Conservation (phyloP, 2,797 vertebrate species). For the Falco cherrug region DNA sequence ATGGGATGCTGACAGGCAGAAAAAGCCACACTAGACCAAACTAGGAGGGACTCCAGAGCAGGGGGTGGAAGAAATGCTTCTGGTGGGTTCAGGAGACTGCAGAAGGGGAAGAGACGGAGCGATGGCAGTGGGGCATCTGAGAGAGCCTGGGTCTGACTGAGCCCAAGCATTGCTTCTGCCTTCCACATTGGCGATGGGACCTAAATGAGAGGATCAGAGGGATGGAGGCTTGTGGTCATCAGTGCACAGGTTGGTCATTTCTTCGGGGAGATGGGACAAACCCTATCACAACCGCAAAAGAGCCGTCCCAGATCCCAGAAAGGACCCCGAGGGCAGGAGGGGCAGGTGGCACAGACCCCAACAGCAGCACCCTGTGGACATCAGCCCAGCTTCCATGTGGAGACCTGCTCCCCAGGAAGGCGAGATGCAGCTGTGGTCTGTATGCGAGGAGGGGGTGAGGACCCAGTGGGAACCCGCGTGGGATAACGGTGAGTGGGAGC, state of each 20-base stretch:
- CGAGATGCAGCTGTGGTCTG: rapidly evolving
- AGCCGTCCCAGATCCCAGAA: background rate
- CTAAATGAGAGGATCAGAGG: background rate
- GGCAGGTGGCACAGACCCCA: background rate
- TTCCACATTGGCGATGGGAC: background rate
- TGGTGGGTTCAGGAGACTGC: background rate
- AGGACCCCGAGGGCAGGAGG: background rate
- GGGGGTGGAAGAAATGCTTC: background rate
- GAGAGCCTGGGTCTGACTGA: background rate
- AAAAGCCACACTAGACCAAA: rapidly evolving
- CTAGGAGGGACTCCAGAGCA: background rate
- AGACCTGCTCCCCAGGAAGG: background rate
- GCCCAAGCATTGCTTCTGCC: background rate
- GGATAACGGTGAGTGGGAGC: background rate
- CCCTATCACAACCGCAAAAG: background rate
- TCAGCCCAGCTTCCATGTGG: background rate
- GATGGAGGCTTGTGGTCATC: background rate
- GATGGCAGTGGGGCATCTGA: background rate
- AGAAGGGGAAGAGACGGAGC: background rate
- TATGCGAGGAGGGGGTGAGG: background rate
- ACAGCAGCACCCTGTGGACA: background rate
- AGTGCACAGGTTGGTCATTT: background rate
- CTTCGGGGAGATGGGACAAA: background rate
- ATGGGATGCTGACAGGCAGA: background rate
- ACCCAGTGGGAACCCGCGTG: rapidly evolving